Evolutionary conservation across 2,888 invertebrate species (phyloP).

Genomic region (Galeruca laticollis): DNA sequence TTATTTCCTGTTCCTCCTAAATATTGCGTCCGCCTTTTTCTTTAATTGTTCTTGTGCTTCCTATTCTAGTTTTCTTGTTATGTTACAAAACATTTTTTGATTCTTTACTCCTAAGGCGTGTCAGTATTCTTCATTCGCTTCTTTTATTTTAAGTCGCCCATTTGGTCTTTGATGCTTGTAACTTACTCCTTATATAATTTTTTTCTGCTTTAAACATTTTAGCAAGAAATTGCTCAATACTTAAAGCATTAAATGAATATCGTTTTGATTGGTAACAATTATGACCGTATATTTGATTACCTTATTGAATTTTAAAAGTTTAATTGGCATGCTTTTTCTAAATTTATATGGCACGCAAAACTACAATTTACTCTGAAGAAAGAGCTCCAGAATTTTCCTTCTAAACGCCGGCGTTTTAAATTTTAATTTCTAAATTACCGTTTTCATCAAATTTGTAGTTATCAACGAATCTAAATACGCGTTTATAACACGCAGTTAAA

Average conservation of each 20-base stretch:
- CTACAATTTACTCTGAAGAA: conserved; percentile 34
- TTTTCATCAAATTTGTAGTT: conserved; percentile 1
- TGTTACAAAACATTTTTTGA: too few relatives aligned
- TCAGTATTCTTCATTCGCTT: too few relatives aligned
- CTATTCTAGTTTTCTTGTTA: too few relatives aligned
- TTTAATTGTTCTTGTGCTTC: too few relatives aligned
- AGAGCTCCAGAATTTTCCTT: conserved; percentile 31
- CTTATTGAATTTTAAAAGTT: conserved; percentile 42
- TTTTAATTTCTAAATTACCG: conserved; percentile 15
- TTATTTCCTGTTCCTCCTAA: too few relatives aligned
- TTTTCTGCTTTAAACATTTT: too few relatives aligned
- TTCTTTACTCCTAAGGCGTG: too few relatives aligned
- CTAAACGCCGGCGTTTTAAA: conserved; percentile 23
- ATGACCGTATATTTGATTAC: background rate
- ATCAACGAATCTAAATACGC: background rate
- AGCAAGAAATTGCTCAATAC: too few relatives aligned
- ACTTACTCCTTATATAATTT: too few relatives aligned
- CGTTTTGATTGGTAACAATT: conserved; percentile 2
- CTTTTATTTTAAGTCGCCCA: too few relatives aligned
- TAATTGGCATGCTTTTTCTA: conserved; percentile 38
- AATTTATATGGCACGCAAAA: conserved; percentile 41
- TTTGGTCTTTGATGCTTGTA: too few relatives aligned
- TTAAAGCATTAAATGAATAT: background rate
- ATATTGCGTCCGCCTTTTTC: too few relatives aligned
- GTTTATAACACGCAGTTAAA: background rate